Conservation (phyloP, 2,113 vertebrate genomes). For the Cheirogaleus medius region DNA sequence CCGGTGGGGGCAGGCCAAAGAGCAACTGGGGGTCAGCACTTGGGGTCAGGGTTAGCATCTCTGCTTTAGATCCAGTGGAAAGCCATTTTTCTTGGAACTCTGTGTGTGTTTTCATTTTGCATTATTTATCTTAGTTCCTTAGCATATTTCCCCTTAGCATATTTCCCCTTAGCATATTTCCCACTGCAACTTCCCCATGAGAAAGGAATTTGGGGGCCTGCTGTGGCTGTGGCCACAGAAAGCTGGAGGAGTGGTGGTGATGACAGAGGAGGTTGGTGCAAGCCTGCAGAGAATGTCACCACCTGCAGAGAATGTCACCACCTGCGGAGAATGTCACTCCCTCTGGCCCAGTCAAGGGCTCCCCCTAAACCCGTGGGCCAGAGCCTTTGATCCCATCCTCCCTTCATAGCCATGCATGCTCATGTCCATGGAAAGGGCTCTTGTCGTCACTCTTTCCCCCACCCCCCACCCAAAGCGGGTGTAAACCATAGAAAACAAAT, state of each 20-base stretch:
- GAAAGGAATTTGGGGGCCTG: background rate
- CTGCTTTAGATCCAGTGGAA: background rate
- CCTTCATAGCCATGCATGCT: background rate
- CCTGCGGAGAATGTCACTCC: background rate
- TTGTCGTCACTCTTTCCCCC: background rate
- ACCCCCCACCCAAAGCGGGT: rapidly evolving
- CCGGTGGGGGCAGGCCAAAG: background rate
- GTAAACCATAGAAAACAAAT: background rate
- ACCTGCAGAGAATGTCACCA: background rate
- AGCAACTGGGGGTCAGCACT: background rate
- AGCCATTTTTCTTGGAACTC: background rate
- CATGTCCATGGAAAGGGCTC: background rate
- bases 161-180: background rate
- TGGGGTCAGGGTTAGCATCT: background rate
- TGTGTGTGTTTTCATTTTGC: background rate
- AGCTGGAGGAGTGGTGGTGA: background rate
- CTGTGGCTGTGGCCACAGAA: background rate
- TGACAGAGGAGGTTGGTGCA: background rate
- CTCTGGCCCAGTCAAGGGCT: background rate
- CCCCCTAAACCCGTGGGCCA: background rate
- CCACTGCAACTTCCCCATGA: background rate
- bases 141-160: background rate
- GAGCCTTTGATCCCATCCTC: background rate
- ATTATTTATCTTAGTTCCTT: background rate
- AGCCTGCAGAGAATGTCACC: background rate